phyloP scores from a whole-genome alignment of 2,888 invertebrate species.

The Apomyelois bistriatella region DNA sequence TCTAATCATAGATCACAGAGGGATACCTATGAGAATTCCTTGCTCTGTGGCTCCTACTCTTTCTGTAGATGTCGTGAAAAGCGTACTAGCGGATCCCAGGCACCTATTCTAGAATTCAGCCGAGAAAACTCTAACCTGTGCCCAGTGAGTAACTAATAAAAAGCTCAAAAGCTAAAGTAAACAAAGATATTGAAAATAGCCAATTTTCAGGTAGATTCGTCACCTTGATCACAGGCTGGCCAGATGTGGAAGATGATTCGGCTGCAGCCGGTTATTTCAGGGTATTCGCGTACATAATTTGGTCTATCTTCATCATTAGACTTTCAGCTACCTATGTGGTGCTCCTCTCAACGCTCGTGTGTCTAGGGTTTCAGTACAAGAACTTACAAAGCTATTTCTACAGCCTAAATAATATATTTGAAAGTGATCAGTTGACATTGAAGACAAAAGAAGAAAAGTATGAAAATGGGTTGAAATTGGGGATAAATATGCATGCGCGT shows the following conservation, averaged over 20 bases:
- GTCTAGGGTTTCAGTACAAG: constrained; percentile 42
- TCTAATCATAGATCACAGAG: too few species aligned
- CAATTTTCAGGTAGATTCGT: constrained; percentile 36
- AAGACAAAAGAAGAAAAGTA: constrained; percentile 39
- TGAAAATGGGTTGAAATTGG: constrained; percentile 40
- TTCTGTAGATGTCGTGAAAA: too few species aligned
- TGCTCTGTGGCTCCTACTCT: too few species aligned
- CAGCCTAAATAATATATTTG: constrained; percentile 38
- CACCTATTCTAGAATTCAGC: too few species aligned
- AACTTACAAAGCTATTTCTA: constrained; percentile 48
- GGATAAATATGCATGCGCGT: constrained; percentile 45
- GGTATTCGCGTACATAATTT: constrained; percentile 27
- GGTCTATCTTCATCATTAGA: constrained; percentile 34
- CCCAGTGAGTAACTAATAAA: too few species aligned
- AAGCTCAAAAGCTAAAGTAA: too few species aligned
- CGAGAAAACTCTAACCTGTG: too few species aligned
- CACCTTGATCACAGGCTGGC: constrained; percentile 39
- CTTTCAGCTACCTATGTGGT: constrained; percentile 27
- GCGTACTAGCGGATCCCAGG: too few species aligned
- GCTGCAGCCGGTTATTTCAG: constrained; percentile 25
- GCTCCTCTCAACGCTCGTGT: constrained; percentile 30
- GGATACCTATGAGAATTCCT: too few species aligned
- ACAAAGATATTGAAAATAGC: too few species aligned
- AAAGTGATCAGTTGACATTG: constrained; percentile 26
- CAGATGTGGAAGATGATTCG: constrained; percentile 34